Percentiles rank a stretch among this genome's conserved stretches.
These are phyloP conservation scores for Euzetes globulus DNA, from an alignment of 2,888 invertebrate species.

Conservation along the genomic window DNA sequence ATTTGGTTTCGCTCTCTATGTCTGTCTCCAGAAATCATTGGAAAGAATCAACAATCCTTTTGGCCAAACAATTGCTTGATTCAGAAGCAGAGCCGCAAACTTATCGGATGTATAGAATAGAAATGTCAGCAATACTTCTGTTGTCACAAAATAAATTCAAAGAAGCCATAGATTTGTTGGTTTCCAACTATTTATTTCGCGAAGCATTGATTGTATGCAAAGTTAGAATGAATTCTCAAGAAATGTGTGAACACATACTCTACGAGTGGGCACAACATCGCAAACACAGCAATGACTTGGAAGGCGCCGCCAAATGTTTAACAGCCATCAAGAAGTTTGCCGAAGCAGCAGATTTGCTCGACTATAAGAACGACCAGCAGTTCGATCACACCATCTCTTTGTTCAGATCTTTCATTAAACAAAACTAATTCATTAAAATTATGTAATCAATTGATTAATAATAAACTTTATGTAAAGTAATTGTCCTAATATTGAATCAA, in stretches of 20 bases:
- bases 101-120: neutral
- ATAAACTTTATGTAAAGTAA: too few relatives aligned
- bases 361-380: neutral
- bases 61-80: neutral
- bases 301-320: conserved; percentile 33
- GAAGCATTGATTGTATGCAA: conserved; percentile 25
- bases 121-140: conserved; percentile 21
- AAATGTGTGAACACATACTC: neutral
- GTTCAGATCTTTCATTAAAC: neutral
- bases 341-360: conserved; percentile 17
- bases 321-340: neutral
- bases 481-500: too few relatives aligned
- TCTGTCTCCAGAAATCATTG: conserved; percentile 10
- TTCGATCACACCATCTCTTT: conserved; percentile 17
- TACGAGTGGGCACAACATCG: neutral
- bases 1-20: conserved; percentile 4
- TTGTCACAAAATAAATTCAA: neutral
- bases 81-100: neutral
- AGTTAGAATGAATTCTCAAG: neutral
- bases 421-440: too few relatives aligned
- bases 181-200: conserved; percentile 17
- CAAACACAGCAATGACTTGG: neutral
- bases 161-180: conserved; percentile 17
- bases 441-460: too few relatives aligned
- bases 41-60: neutral